These are phyloP conservation scores for Oreonectes daqikongensis DNA, from an alignment of 2,797 vertebrate species.

Conservation along the genomic window DNA sequence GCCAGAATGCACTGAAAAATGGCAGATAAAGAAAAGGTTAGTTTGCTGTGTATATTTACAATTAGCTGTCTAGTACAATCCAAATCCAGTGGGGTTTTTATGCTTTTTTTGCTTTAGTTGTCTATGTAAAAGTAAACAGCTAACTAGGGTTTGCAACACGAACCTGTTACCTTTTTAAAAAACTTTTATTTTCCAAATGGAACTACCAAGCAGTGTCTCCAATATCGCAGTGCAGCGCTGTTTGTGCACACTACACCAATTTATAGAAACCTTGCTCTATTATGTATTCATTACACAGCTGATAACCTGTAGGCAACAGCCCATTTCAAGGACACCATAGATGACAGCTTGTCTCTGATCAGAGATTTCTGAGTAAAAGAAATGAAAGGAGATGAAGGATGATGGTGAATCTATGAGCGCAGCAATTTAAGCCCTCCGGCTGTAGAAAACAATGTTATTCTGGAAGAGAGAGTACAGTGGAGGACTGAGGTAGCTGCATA, in stretches of 20 bases:
- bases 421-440: not conserved
- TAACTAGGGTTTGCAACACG: too few species aligned
- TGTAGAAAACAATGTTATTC: not conserved
- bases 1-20: not conserved
- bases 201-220: not conserved
- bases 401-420: not conserved
- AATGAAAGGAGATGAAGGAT: not conserved
- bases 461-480: not conserved
- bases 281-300: slow-evolving; percentile 1
- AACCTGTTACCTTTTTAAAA: too few species aligned
- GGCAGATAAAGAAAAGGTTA: too few species aligned
- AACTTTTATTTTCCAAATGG: not conserved
- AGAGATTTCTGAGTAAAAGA: not conserved
- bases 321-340: not conserved
- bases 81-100: too few species aligned
- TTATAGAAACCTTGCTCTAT: slow-evolving; percentile 1
- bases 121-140: not conserved
- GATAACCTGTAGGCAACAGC: slow-evolving; percentile 1
- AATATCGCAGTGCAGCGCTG: not conserved
- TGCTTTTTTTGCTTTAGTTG: not conserved
- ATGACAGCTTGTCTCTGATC: slow-evolving; percentile 21
- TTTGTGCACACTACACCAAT: not conserved
- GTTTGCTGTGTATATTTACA: too few species aligned
- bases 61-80: too few species aligned
- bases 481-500: not conserved